Evolutionary conservation across 2,888 invertebrate genomes (phyloP), one percentile per base, ranked within the genome.

Genomic region (Tetropium fuscum): DNA sequence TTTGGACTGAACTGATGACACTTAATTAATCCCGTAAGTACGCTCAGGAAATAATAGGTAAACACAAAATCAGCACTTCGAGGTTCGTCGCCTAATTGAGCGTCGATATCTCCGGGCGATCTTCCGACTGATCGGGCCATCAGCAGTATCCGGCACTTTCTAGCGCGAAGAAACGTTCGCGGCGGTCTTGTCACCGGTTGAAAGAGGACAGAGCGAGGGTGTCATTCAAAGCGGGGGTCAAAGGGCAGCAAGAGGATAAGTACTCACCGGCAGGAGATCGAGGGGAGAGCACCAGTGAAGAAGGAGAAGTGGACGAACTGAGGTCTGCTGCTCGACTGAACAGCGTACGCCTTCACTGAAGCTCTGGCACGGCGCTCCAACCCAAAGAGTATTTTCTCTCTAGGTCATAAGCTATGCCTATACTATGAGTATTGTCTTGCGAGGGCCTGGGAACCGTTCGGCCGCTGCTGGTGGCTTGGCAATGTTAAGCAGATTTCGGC

Each of bases 291-390:
- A 63, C 60, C 66, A 60, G 45, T 51, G 53, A 64, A 64, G 60
- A 58, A 71, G 75, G 70, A 77, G 78, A 68, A 77, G 77, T 74
- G 75, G 75, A 62, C 75, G 75, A 73, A 71, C 72, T 77, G 77
- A 74, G 74, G 75, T 77, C 76, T 71, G 72, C 74, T 73, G 70
- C 69, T 69, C 75, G 74, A 78, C 78, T 78, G 78, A 77, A 66
- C 67, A 66, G 68, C 53, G 68, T 66, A 74, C 75, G 69, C 74
- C 76, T 76, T 75, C 75, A 69, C 73, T 66, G 68, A 67, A 71
- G 71, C 70, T 70, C 70, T 54, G 72, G 75, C 72, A 74, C 75
- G 69, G 72, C 74, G 72, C 68, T 70, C 75, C 72, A 74, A 73
- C 73, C 73, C 71, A 68, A 69, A 68, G 68, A 69, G 69, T 68